Evolutionary conservation across 2,888 invertebrate species (phyloP).

Genomic region (Acleris sparsana): DNA sequence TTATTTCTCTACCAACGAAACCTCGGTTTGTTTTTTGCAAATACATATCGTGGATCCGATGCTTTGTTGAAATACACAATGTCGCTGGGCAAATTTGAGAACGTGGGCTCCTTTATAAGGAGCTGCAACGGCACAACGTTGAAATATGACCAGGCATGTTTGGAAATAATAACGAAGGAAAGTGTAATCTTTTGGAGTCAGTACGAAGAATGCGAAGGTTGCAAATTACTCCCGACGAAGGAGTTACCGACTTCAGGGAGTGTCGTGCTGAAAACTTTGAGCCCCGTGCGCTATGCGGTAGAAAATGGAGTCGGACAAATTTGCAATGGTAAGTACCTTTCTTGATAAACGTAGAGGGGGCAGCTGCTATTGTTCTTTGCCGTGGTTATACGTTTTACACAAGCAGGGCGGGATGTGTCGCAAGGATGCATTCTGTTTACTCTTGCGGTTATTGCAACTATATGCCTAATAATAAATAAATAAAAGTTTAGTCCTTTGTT

Average conservation of each 20-base stretch:
- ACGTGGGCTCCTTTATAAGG: slow-evolving; percentile 67
- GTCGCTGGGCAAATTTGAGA: slow-evolving; percentile 65
- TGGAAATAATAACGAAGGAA: slow-evolving; percentile 63
- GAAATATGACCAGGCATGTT: slow-evolving; percentile 74
- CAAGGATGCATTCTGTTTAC: neutral
- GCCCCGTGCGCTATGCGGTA: slow-evolving; percentile 64
- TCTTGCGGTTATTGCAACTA: neutral
- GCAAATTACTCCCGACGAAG: slow-evolving; percentile 56
- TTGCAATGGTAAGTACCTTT: slow-evolving; percentile 64
- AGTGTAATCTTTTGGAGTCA: slow-evolving; percentile 70
- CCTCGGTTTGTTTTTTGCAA: slow-evolving; percentile 30
- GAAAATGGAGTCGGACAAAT: slow-evolving; percentile 55
- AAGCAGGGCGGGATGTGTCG: neutral
- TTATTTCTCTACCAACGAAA: slow-evolving; percentile 26
- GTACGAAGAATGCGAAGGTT: slow-evolving; percentile 75
- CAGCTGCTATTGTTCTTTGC: slow-evolving; percentile 28
- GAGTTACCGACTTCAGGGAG: slow-evolving; percentile 49
- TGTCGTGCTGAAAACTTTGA: slow-evolving; percentile 61
- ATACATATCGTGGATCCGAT: slow-evolving; percentile 15
- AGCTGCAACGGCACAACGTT: slow-evolving; percentile 64
- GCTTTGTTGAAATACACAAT: slow-evolving; percentile 48
- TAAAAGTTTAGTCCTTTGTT: slow-evolving; percentile 6
- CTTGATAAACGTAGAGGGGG: slow-evolving; percentile 20
- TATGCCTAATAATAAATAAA: neutral
- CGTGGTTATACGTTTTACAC: neutral